Base-by-base conservation (phyloP, 2,888 invertebrate genomes). In the Xestia xanthographa region DNA sequence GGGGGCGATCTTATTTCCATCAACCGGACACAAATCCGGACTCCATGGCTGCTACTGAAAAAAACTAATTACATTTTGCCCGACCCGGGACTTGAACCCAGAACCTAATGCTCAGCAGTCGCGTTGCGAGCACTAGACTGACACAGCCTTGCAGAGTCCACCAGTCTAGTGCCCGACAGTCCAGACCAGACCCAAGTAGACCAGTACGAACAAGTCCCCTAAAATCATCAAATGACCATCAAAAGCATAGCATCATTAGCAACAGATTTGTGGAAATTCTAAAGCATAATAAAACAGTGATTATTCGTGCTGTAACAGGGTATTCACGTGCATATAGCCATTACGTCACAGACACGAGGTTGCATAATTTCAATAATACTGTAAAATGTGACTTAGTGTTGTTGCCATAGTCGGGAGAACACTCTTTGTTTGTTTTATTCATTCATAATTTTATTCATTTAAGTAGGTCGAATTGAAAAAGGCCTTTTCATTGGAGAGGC, bases 301-400 rank as follows among this genome's bases (percentile, higher is more conserved):
- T 14, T 41, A 63, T 48, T 34, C 38, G n/a, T 34, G 48, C 20
- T 14, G 48, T 60, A 45, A 45, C 66, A 53, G 50, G 43, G 60
- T n/a, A 48, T 22, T 45, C 58, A 60, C 80, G n/a, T 60, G 80
- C 17, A 20, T 12, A 60, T 11, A 11, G n/a, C 6, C 48, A 1
- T 60, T 17, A 74, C 75, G 65, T 63, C 62, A 79, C n/a, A 38
- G 0, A 34, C 69, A 53, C 26, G 4, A 38, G 17, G n/a, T 66
- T 80, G 58, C 22, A 62, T 81, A 26, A 80, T 72, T 53, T 14
- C 56, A 65, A 72, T 53, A 53, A n/a, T 5, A 56, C 12, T 41
- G 38, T 29, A 17, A 66, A 34, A 22, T 8, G 60, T 78, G 60
- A 73, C 74, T 81, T 43, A 20, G 34, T 56, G 11, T n/a, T 43